A percentile compares a stretch with the other conserved stretches of the same genome.
Conservation (phyloP, 2,797 vertebrate genomes). For the Nasua narica region DNA sequence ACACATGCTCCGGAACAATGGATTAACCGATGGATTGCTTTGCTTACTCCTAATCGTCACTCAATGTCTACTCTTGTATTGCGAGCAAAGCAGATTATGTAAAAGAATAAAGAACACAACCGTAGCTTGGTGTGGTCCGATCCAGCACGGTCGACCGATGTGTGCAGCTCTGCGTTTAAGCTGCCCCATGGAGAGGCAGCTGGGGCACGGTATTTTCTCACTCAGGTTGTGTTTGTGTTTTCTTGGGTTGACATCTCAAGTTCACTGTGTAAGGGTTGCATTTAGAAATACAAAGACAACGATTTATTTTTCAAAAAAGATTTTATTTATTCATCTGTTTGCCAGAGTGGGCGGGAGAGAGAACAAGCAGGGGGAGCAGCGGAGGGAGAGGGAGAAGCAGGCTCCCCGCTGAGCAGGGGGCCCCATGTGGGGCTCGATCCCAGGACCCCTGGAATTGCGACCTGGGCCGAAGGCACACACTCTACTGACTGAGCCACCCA, state of each 20-base stretch:
- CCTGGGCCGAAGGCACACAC: background rate
- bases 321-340: background rate
- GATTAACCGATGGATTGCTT: background rate
- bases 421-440: background rate
- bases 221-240: background rate
- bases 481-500: background rate
- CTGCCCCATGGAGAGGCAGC: background rate
- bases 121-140: fast-evolving
- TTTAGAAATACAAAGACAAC: background rate
- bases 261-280: background rate
- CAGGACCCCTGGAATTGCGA: background rate
- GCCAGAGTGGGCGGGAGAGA: background rate
- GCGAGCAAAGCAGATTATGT: background rate
- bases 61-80: background rate
- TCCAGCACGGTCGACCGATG: fast-evolving
- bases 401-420: background rate
- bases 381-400: background rate
- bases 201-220: too few relatives aligned
- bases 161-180: fast-evolving
- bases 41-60: background rate
- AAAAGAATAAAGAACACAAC: too few relatives aligned
- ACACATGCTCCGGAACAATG: fast-evolving
- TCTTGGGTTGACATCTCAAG: background rate
- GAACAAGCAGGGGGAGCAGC: background rate
- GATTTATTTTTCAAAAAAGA: background rate